Conservation (phyloP, 37 sponge, comb jelly and placozoan genomes). For the Theonella swinhoei region DNA sequence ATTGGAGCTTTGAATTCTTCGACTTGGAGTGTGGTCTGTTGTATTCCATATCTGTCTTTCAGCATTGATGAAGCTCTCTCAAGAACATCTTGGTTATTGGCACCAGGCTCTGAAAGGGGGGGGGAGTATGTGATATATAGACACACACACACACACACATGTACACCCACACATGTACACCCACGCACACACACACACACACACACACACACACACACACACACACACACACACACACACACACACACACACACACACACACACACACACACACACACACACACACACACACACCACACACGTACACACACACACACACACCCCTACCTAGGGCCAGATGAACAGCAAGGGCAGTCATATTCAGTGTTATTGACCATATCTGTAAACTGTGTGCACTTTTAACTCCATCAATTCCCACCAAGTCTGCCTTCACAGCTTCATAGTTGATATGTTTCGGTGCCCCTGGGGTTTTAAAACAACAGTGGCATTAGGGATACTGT, state of each 20-base stretch:
- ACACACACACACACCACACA: neutral
- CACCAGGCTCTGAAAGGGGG: constrained; percentile 39
- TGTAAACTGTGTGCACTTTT: neutral
- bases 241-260: neutral
- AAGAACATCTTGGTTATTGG: constrained; percentile 34
- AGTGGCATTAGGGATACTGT: neutral
- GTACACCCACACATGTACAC: neutral
- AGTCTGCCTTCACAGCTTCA: neutral
- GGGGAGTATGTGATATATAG: too few species aligned
- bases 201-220: too few species aligned
- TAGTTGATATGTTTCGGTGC: neutral
- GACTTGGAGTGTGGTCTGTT: constrained; percentile 70
- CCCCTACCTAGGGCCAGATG: neutral
- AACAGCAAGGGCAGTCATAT: neutral
- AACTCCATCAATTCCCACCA: neutral
- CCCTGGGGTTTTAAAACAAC: neutral
- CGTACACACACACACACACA: neutral
- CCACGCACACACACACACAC: neutral
- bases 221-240: neutral
- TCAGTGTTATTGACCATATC: neutral
- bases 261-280: too few species aligned
- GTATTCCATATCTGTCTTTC: constrained; percentile 51
- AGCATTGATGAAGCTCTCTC: constrained; percentile 40
- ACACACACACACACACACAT: too few species aligned
- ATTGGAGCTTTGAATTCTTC: constrained; percentile 49